These are phyloP conservation scores for Enteromius argenteus DNA, from an alignment of 2,797 vertebrate species.

Conservation along the genomic window DNA sequence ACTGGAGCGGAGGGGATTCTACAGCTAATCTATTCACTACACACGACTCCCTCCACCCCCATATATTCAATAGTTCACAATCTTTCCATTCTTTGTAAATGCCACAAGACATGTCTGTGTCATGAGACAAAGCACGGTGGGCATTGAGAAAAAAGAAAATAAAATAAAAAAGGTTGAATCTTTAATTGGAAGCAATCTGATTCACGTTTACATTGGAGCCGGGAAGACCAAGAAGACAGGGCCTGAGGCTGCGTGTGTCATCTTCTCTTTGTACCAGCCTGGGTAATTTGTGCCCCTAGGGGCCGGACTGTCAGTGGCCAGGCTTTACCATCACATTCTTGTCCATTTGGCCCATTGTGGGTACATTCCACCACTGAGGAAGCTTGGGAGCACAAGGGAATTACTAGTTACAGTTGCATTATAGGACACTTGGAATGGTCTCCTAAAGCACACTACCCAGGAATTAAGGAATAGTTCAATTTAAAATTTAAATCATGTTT, in stretches of 20 bases:
- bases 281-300: conserved; percentile 77
- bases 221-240: conserved; percentile 73
- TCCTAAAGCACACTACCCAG: neutral
- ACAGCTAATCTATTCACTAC: conserved; percentile 40
- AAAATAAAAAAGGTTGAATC: conserved; percentile 70
- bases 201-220: conserved; percentile 77
- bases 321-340: conserved; percentile 79
- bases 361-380: conserved; percentile 74
- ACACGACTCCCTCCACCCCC: conserved; percentile 9
- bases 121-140: conserved; percentile 54
- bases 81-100: conserved; percentile 31
- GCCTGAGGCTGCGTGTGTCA: conserved; percentile 74
- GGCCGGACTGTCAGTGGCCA: conserved; percentile 78
- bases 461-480: neutral
- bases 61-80: conserved; percentile 33
- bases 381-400: conserved; percentile 60
- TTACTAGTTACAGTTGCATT: neutral
- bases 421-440: neutral
- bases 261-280: conserved; percentile 78
- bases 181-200: conserved; percentile 80
- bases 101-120: conserved; percentile 56
- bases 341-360: conserved; percentile 76
- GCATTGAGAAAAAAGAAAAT: conserved; percentile 55
- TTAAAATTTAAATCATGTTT: neutral
- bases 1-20: conserved; percentile 60